These are phyloP conservation scores for Lota lota DNA, from an alignment of 2,113 vertebrate genomes.

Conservation along the genomic window DNA sequence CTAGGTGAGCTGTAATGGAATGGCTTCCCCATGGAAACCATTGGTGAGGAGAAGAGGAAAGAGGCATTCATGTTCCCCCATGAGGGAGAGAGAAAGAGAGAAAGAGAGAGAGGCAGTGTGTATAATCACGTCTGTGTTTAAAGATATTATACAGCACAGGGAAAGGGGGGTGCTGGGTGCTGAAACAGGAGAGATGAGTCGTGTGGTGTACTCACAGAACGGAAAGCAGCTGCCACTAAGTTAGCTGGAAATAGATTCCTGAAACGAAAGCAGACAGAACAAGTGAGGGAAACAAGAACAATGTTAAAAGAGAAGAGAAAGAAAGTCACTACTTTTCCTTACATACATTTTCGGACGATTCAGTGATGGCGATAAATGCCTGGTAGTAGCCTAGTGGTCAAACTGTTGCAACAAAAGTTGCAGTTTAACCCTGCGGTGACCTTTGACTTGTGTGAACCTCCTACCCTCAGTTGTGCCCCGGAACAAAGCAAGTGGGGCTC, in stretches of 20 bases:
- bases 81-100: not conserved
- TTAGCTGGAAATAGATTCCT: slow-evolving; percentile 97
- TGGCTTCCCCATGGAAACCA: slow-evolving; percentile 64
- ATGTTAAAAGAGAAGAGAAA: slow-evolving; percentile 11
- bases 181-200: not conserved
- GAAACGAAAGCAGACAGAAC: slow-evolving; percentile 42
- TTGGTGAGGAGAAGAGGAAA: slow-evolving; percentile 31
- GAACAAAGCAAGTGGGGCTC: no score
- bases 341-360: no score
- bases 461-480: no score
- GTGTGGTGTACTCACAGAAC: slow-evolving; percentile 78
- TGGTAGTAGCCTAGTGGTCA: no score
- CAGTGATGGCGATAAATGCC: no score
- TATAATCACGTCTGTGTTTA: no score
- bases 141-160: no score
- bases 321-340: not conserved
- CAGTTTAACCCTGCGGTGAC: no score
- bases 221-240: slow-evolving; percentile 89
- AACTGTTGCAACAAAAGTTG: no score
- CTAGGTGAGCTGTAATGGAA: slow-evolving; percentile 63
- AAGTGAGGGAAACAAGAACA: slow-evolving; percentile 35
- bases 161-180: not conserved
- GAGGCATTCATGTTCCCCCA: slow-evolving; percentile 15
- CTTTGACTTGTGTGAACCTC: no score
- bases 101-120: no score